Evolutionary conservation across 2,797 vertebrate species (phyloP).

Genomic region (Gobio occitaniae): DNA sequence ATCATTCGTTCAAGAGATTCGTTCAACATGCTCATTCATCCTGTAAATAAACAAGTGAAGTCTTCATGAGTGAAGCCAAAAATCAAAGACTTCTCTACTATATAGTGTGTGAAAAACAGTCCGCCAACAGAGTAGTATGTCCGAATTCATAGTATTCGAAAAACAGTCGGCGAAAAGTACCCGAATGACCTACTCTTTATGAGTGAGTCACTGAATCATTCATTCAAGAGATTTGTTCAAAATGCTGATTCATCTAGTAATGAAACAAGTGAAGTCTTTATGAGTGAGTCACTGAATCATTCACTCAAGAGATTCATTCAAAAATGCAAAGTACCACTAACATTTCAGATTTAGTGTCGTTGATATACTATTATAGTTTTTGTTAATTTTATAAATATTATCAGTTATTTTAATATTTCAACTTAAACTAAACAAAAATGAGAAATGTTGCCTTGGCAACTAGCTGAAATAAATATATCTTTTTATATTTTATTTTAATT

Average conservation of each 20-base stretch:
- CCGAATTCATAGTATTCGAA: too few relatives aligned
- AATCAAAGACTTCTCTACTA: background rate
- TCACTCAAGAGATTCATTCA: background rate
- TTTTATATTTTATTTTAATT: background rate
- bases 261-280: too few relatives aligned
- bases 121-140: too few relatives aligned
- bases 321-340: background rate
- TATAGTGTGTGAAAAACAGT: too few relatives aligned
- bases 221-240: too few relatives aligned
- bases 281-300: background rate
- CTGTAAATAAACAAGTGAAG: background rate
- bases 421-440: background rate
- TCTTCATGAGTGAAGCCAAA: background rate
- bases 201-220: too few relatives aligned
- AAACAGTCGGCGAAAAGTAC: too few relatives aligned
- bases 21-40: background rate
- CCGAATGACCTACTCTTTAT: too few relatives aligned
- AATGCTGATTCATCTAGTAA: too few relatives aligned
- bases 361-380: background rate
- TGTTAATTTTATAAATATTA: background rate
- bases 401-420: too few relatives aligned
- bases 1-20: background rate
- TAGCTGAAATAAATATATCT: background rate
- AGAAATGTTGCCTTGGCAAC: background rate
- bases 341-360: background rate